A percentile compares a stretch with the other conserved stretches of the same genome.
phyloP scores from a whole-genome alignment of 1,140 invertebrate species.

The Zaprionus tsacasi region DNA sequence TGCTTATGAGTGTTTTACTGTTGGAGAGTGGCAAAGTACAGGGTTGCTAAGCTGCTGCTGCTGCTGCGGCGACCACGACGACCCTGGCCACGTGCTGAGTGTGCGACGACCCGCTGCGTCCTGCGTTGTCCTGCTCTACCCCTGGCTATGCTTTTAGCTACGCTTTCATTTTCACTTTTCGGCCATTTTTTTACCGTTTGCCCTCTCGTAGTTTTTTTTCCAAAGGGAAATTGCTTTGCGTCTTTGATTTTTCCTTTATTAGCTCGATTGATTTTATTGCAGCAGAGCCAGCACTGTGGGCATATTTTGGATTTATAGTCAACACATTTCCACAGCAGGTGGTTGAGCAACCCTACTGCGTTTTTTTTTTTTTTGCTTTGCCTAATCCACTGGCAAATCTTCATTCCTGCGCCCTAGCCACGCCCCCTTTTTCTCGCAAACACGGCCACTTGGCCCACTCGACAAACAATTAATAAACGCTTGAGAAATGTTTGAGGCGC shows the following conservation, averaged over 20 bases:
- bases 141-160: background rate
- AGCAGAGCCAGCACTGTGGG: conserved; percentile 37
- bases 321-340: conserved; percentile 35
- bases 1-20: background rate
- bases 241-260: conserved; percentile 68
- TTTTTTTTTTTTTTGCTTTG: conserved; percentile 15
- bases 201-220: conserved; percentile 15
- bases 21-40: background rate
- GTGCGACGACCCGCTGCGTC: conserved; percentile 39
- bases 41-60: background rate
- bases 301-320: conserved; percentile 34
- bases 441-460: conserved; percentile 47
- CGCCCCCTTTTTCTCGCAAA: conserved; percentile 7
- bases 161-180: background rate
- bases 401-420: background rate
- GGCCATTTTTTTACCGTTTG: background rate
- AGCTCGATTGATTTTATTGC: conserved; percentile 78
- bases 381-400: conserved; percentile 47
- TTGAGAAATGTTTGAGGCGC: conserved; percentile 71
- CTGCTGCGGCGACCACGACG: conserved; percentile 6
- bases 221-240: conserved; percentile 39
- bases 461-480: conserved; percentile 78
- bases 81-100: conserved; percentile 35
- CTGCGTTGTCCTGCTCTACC: conserved; percentile 10
- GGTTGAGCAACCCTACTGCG: conserved; percentile 11